These are phyloP conservation scores for Drosophila cardini DNA, from an alignment of 1,140 invertebrate genomes.

Conservation along the genomic window DNA sequence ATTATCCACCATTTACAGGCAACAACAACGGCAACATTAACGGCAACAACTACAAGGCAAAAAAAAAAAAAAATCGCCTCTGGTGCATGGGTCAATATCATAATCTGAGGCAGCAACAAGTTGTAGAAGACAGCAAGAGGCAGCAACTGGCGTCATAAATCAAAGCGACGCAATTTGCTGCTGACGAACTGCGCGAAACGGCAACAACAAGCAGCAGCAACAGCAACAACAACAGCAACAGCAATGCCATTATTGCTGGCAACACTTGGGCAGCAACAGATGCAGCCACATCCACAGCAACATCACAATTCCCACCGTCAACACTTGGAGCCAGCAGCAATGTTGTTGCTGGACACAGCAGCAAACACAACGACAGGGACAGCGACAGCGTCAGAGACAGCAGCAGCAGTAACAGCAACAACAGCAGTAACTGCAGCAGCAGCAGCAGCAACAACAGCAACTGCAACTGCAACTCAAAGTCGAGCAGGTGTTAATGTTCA, in stretches of 20 bases:
- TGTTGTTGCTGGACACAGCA: slow-evolving; percentile 60
- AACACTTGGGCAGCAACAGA: slow-evolving; percentile 51
- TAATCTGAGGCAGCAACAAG: slow-evolving; percentile 78
- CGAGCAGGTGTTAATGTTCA: slow-evolving; percentile 81
- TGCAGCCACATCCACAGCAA: slow-evolving; percentile 39
- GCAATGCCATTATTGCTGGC: slow-evolving; percentile 63
- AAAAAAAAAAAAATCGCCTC: slow-evolving; percentile 58
- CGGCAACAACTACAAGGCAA: slow-evolving; percentile 25
- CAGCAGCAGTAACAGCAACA: slow-evolving; percentile 40
- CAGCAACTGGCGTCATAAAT: slow-evolving; percentile 72
- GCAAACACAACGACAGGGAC: slow-evolving; percentile 36
- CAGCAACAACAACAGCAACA: slow-evolving; percentile 40
- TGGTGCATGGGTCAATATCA: slow-evolving; percentile 83
- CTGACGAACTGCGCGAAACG: slow-evolving; percentile 74
- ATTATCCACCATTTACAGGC: slow-evolving; percentile 67
- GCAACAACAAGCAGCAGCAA: slow-evolving; percentile 46
- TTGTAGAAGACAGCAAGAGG: slow-evolving; percentile 64
- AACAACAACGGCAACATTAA: slow-evolving; percentile 26
- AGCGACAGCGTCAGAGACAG: too few species aligned
- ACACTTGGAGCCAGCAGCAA: slow-evolving; percentile 60
- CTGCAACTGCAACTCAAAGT: slow-evolving; percentile 40
- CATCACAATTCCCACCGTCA: slow-evolving; percentile 72
- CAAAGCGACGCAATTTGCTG: slow-evolving; percentile 82
- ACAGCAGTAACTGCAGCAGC: slow-evolving; percentile 22
- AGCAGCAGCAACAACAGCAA: slow-evolving; percentile 42